Conservation (phyloP, 2,888 invertebrate species). For the Parnassius mnemosyne region DNA sequence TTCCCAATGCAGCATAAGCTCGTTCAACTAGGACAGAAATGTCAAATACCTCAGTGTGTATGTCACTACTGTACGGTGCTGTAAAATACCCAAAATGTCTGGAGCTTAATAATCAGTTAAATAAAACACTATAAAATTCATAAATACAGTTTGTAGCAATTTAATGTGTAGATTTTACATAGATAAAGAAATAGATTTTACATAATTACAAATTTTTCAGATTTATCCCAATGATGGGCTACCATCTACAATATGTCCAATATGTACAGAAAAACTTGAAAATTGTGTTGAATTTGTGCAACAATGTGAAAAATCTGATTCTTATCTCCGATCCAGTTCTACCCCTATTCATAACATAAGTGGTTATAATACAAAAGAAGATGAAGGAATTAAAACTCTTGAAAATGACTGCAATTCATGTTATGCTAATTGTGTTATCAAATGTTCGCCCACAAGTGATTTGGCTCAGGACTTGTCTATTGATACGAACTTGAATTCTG, state of each 20-base stretch:
- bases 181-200: no score
- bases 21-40: no score
- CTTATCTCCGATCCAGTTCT: conserved; percentile 2
- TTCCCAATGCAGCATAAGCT: no score
- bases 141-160: no score
- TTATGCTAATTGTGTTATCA: conserved; percentile 6
- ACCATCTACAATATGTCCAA: conserved; percentile 56
- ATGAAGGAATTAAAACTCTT: conserved; percentile 7
- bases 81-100: no score
- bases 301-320: conserved; percentile 56
- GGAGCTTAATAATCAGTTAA: no score
- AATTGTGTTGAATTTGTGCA: conserved; percentile 56
- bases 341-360: background rate
- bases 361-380: conserved; percentile 20
- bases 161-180: no score
- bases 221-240: conserved; percentile 60
- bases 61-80: no score
- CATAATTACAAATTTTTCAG: conserved; percentile 37
- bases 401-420: background rate
- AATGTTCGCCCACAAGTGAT: conserved; percentile 38
- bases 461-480: conserved; percentile 34
- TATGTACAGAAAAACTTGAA: conserved; percentile 53
- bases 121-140: no score
- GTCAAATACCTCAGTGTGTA: no score
- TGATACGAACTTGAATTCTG: conserved; percentile 30